Conservation (phyloP, 2,113 vertebrate species). For the Platichthys stellatus region DNA sequence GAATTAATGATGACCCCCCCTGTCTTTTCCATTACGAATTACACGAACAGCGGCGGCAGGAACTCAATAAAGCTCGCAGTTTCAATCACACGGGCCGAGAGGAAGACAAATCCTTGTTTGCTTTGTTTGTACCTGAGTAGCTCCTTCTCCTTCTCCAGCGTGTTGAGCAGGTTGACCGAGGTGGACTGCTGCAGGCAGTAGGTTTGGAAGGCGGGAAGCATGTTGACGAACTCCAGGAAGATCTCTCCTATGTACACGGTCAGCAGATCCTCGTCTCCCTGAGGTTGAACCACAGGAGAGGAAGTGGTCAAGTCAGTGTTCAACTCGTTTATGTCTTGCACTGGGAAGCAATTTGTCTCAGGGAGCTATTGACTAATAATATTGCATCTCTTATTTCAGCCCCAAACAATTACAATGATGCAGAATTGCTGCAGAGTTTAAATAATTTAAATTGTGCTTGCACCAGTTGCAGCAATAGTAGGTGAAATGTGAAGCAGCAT, state of each 20-base stretch:
- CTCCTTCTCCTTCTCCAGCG: conserved; percentile 94
- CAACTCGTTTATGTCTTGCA: not conserved
- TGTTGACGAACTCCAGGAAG: conserved; percentile 93
- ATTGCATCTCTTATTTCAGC: no score
- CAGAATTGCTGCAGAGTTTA: not conserved
- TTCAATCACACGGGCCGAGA: conserved; percentile 11
- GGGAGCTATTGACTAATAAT: no score
- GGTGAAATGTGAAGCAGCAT: no score
- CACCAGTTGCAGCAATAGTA: no score
- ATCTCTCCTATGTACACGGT: conserved; percentile 91
- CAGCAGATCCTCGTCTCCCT: conserved; percentile 91
- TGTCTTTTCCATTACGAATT: conserved; percentile 67
- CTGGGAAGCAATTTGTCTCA: not conserved
- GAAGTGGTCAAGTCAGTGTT: not conserved
- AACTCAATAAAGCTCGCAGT: conserved; percentile 45
- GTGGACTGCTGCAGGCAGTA: conserved; percentile 94
- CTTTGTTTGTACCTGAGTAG: conserved; percentile 85
- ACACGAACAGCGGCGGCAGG: conserved; percentile 47
- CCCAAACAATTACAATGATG: not conserved
- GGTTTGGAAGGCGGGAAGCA: conserved; percentile 95
- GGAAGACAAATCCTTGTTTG: not conserved
- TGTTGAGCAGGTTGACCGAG: conserved; percentile 90
- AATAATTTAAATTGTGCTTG: no score
- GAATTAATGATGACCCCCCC: conserved; percentile 70
- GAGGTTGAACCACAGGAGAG: conserved; percentile 40